These are phyloP conservation scores for Hippoglossus stenolepis DNA, from an alignment of 2,113 vertebrate genomes.

Conservation along the genomic window DNA sequence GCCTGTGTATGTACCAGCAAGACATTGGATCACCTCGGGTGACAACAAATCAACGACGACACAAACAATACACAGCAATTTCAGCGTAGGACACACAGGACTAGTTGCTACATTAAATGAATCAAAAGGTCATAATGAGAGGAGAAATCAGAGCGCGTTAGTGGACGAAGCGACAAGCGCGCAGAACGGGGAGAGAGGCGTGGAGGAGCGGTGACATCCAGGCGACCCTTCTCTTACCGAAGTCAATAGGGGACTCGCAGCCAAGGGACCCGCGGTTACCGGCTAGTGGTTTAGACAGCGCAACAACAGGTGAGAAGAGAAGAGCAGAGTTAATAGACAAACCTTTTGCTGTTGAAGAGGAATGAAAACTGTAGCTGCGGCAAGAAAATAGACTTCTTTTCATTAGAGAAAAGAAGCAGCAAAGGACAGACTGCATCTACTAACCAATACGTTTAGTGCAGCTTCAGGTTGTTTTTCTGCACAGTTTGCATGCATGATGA, in stretches of 20 bases:
- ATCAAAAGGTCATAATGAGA: conserved; percentile 43
- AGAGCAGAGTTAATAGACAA: conserved; percentile 73
- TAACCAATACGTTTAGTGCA: not conserved
- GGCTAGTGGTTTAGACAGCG: conserved; percentile 82
- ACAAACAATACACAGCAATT: conserved; percentile 63
- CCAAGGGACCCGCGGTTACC: conserved; percentile 79
- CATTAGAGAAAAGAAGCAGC: not conserved
- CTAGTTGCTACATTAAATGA: conserved; percentile 20
- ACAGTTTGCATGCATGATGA: not conserved
- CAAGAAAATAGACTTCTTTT: not conserved
- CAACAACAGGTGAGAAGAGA: conserved; percentile 77
- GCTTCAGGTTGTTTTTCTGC: conserved; percentile 13
- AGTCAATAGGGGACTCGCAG: conserved; percentile 82
- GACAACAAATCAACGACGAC: conserved; percentile 6
- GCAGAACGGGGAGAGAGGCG: conserved; percentile 38
- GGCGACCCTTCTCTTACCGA: conserved; percentile 80
- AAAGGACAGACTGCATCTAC: not conserved
- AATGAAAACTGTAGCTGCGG: conserved; percentile 29
- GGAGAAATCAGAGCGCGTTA: conserved; percentile 53
- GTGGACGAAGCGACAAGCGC: conserved; percentile 41
- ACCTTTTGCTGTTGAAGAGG: conserved; percentile 34
- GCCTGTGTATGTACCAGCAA: not conserved
- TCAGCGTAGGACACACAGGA: conserved; percentile 20
- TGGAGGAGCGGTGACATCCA: conserved; percentile 32
- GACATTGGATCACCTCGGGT: conserved; percentile 6